Base-by-base conservation (phyloP, 2,113 vertebrate species). In the Lagopus muta region DNA sequence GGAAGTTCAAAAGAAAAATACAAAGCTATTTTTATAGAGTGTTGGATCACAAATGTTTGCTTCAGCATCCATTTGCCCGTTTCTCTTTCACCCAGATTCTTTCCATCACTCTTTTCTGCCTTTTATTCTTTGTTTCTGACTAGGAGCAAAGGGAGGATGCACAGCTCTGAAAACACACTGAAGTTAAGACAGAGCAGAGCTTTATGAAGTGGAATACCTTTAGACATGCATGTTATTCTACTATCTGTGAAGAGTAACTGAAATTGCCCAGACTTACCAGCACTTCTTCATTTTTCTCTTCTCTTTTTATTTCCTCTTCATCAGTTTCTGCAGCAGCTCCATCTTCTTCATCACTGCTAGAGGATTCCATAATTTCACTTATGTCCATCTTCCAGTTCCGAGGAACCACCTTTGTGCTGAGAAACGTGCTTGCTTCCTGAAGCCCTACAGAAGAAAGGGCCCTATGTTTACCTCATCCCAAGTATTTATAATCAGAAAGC, bases 351-450 rank as follows among this genome's bases (percentile, higher is more conserved):
- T 98, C 99, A 38, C 99, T 99, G 94, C 99, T 99, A 48, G 99
- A 99, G 4, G 99, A 99, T 93, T 99, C 99, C 62, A 99, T 96
- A 88, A 99, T 99, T 96, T 99, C 99, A 95, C 98, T 99, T 96
- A 99, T 98, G 94, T 99, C 99, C 98, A 99, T 99, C 97, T 99
- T 99, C 99, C 99, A 99, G 72, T 96, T 97, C 24, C 98, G 98
- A 69, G 99, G 99, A 93, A 99, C 97, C 32, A 96, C 88, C 91
- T 91, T 97, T 67, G 91, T 97, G 96, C 92, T 97, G 64, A 99
- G 96, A 93, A 99, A 99, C 0, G 66, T 52, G 91, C 93, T 97
- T 40, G 99, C 99, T 83, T 98, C 98, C 78, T 98, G 98, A 8
- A 99, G 90, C 78, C 98, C 99, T 99, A 88, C 4, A 82, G 91